These are phyloP conservation scores for Bucorvus abyssinicus DNA, from an alignment of 2,797 vertebrate species.

Conservation along the genomic window DNA sequence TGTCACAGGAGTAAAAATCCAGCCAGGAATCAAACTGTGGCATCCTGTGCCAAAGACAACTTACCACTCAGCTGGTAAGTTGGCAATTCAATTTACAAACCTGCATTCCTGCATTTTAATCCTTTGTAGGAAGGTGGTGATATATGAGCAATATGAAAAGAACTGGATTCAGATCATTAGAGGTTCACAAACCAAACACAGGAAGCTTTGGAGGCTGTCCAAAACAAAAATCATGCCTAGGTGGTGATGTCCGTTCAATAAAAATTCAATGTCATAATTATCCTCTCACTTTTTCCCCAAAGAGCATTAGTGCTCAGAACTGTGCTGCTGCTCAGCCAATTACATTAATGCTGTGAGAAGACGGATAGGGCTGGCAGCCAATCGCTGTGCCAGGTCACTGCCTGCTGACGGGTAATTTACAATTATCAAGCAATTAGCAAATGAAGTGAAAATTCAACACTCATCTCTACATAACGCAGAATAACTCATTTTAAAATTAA, in stretches of 20 bases:
- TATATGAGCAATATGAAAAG: constrained; percentile 71
- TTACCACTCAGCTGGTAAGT: constrained; percentile 75
- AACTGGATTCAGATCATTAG: constrained; percentile 75
- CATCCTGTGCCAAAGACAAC: constrained; percentile 76
- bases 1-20: constrained; percentile 64
- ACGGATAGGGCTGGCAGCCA: constrained; percentile 56
- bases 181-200: constrained; percentile 76
- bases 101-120: constrained; percentile 75
- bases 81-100: constrained; percentile 77
- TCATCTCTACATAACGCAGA: constrained; percentile 28
- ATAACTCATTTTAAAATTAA: constrained; percentile 54
- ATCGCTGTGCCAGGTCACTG: constrained; percentile 57
- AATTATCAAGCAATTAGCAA: constrained; percentile 64
- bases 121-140: constrained; percentile 72
- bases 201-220: constrained; percentile 69
- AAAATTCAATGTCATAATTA: constrained; percentile 74
- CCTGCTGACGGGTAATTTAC: constrained; percentile 25
- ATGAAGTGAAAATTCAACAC: constrained; percentile 55
- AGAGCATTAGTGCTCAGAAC: constrained; percentile 58
- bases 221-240: constrained; percentile 73
- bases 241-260: constrained; percentile 73
- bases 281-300: constrained; percentile 58
- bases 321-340: constrained; percentile 49
- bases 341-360: constrained; percentile 33
- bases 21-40: constrained; percentile 73